Conservation (phyloP, 2,797 vertebrate species). For the Acanthiza pusilla region DNA sequence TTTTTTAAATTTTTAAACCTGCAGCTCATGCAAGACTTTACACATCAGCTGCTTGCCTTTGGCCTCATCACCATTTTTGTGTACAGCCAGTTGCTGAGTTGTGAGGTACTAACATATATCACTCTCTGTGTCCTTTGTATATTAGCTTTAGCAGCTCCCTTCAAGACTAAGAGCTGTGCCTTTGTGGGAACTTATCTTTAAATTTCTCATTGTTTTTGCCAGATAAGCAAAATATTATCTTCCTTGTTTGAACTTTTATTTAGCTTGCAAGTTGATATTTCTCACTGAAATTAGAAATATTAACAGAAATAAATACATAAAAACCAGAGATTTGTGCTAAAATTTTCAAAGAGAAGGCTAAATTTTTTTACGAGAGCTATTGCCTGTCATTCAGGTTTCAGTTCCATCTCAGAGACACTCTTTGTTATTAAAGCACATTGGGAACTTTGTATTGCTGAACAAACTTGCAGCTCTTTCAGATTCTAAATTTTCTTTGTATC, state of each 20-base stretch:
- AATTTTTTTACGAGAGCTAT: neutral
- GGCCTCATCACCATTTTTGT: neutral
- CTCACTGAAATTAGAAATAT: neutral
- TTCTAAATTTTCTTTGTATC: neutral
- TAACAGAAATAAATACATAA: neutral
- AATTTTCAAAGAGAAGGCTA: neutral
- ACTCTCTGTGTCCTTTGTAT: neutral
- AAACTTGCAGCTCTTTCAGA: neutral
- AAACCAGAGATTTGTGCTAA: neutral
- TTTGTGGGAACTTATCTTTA: neutral
- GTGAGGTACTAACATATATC: neutral
- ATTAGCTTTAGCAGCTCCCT: neutral
- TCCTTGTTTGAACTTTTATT: neutral
- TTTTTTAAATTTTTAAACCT: neutral
- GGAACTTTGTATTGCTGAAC: neutral
- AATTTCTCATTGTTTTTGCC: neutral
- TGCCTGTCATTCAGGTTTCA: neutral
- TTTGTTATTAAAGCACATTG: neutral
- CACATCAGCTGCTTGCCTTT: neutral
- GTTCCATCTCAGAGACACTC: neutral
- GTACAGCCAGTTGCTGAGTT: neutral
- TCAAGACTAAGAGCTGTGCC: neutral
- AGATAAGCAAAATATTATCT: neutral
- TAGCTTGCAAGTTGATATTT: neutral
- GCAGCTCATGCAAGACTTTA: neutral